These are phyloP conservation scores for Hermaeophaga mercurialis DNA, from an alignment of 2,888 invertebrate species.

Conservation along the genomic window DNA sequence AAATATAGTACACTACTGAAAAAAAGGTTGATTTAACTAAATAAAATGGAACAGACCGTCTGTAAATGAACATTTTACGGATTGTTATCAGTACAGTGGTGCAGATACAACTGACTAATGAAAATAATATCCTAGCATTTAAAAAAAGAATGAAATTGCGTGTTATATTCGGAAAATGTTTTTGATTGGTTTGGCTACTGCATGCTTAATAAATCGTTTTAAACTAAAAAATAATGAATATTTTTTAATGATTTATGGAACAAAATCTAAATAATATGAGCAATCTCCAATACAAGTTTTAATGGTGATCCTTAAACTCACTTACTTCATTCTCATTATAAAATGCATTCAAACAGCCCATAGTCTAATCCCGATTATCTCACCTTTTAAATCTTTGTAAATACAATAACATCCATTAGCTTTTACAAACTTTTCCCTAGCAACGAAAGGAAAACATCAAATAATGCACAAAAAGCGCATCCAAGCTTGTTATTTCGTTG, in stretches of 20 bases:
- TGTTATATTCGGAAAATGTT: not conserved
- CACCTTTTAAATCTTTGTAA: not conserved
- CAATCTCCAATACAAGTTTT: too few relatives aligned
- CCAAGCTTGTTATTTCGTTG: slow-evolving; percentile 21
- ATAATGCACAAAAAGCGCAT: slow-evolving; percentile 12
- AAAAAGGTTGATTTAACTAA: not conserved
- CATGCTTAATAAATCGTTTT: not conserved
- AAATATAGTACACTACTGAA: not conserved
- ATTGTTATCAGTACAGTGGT: not conserved
- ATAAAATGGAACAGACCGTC: not conserved
- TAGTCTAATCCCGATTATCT: not conserved
- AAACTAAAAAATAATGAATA: not conserved
- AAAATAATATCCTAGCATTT: not conserved
- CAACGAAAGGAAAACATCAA: slow-evolving; percentile 11
- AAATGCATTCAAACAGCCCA: not conserved
- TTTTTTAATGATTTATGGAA: not conserved
- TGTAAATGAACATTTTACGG: not conserved
- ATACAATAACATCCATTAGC: slow-evolving; percentile 10
- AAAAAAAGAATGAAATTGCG: not conserved
- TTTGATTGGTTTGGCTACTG: not conserved
- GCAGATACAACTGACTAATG: not conserved
- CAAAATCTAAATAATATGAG: too few relatives aligned
- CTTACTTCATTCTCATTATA: too few relatives aligned
- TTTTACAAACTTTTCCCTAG: slow-evolving; percentile 1
- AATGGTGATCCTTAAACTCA: too few relatives aligned